phyloP scores from a whole-genome alignment of 2,797 vertebrate genomes.

The Phalloptychus januarius region DNA sequence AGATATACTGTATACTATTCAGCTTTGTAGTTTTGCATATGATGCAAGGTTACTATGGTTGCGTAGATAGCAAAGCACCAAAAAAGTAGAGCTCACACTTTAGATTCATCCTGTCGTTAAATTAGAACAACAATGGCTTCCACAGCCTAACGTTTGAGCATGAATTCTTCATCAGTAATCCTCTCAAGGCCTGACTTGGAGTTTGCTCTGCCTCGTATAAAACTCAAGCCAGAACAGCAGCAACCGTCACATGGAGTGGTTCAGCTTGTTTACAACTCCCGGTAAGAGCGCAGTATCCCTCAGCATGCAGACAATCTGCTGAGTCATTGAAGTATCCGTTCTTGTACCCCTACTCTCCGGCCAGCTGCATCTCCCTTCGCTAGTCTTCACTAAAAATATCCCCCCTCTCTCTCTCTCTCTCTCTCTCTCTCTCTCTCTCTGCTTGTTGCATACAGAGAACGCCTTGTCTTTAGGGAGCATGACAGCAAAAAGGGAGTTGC shows the following conservation, averaged over 20 bases:
- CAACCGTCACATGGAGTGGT: slow-evolving; percentile 13
- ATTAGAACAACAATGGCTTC: not conserved
- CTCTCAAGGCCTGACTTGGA: not conserved
- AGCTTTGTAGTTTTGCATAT: not conserved
- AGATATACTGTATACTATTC: not conserved
- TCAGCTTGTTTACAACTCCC: slow-evolving; percentile 25
- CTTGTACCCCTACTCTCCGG: slow-evolving; percentile 39
- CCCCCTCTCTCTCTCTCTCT: not conserved
- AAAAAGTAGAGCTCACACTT: not conserved
- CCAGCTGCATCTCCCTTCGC: slow-evolving; percentile 50
- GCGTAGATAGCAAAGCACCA: not conserved
- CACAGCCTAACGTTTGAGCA: not conserved
- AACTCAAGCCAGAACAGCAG: slow-evolving; percentile 25
- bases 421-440: slow-evolving; percentile 9
- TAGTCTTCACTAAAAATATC: slow-evolving; percentile 66
- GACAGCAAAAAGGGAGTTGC: slow-evolving; percentile 62
- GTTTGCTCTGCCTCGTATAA: not conserved
- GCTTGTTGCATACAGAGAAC: slow-evolving; percentile 50
- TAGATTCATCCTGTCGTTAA: not conserved
- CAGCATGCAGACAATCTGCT: slow-evolving; percentile 54
- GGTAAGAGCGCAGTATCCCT: slow-evolving; percentile 29
- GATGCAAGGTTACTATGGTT: not conserved
- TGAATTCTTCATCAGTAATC: not conserved
- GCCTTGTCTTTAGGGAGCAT: slow-evolving; percentile 55
- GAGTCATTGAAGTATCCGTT: slow-evolving; percentile 63